phyloP scores from a whole-genome alignment of 2,888 invertebrate genomes.

The Chironomus tentans region DNA sequence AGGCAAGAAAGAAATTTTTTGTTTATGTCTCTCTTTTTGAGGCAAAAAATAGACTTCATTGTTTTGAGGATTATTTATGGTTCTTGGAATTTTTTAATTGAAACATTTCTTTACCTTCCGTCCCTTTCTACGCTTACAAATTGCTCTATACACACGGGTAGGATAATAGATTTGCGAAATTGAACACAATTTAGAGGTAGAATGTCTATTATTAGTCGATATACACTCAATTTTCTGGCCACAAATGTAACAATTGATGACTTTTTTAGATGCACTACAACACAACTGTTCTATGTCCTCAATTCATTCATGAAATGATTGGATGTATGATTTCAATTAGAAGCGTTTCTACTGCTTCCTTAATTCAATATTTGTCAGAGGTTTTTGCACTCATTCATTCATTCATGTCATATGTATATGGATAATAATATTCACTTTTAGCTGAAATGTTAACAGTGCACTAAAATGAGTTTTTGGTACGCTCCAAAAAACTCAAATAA shows the following conservation, averaged over 20 bases:
- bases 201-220: background rate
- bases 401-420: background rate
- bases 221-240: background rate
- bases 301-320: no score
- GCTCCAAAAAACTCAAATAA: background rate
- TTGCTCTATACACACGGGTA: no score
- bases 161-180: background rate
- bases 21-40: background rate
- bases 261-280: background rate
- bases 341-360: background rate
- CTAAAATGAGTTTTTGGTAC: background rate
- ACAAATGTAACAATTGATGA: background rate
- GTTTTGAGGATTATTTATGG: background rate
- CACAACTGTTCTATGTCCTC: no score
- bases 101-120: background rate
- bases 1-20: background rate
- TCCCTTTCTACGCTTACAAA: background rate
- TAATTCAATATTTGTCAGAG: background rate
- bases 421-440: background rate
- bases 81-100: conserved; percentile 3
- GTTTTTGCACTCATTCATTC: background rate
- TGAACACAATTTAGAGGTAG: background rate
- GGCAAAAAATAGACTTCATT: no score
- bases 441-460: background rate
- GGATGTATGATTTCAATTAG: no score